phyloP scores from a whole-genome alignment of 2,797 vertebrate genomes.

The Brachyalestes nurse region DNA sequence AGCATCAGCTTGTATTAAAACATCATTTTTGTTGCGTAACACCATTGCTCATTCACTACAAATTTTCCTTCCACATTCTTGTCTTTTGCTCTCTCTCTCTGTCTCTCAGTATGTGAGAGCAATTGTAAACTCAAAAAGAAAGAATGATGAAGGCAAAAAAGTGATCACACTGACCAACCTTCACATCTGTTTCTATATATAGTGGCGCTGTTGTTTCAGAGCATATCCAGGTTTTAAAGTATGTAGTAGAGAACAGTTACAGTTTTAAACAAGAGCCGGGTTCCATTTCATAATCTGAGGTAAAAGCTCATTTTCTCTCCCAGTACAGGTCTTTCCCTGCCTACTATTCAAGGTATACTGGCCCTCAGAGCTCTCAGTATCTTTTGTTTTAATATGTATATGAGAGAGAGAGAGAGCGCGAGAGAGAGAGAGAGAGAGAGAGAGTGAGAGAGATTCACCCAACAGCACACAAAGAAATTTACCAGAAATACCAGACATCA shows the following conservation, averaged over 20 bases:
- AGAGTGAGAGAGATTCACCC: too few relatives aligned
- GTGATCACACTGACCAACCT: too few relatives aligned
- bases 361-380: not conserved
- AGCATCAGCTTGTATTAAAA: too few relatives aligned
- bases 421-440: not conserved
- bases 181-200: too few relatives aligned
- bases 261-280: constrained; percentile 21
- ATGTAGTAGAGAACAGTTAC: constrained; percentile 70
- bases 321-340: not conserved
- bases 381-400: too few relatives aligned
- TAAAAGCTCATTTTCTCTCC: not conserved
- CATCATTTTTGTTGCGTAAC: too few relatives aligned
- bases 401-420: not conserved
- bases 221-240: constrained; percentile 72
- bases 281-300: too few relatives aligned
- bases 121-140: not conserved
- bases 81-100: too few relatives aligned
- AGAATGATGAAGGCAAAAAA: not conserved
- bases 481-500: too few relatives aligned
- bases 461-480: too few relatives aligned
- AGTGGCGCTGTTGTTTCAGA: too few relatives aligned
- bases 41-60: too few relatives aligned
- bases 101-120: not conserved
- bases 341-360: not conserved
- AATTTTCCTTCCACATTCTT: not conserved